phyloP scores from a whole-genome alignment of 2,888 invertebrate species.

The Dasysyrphus tricinctus region DNA sequence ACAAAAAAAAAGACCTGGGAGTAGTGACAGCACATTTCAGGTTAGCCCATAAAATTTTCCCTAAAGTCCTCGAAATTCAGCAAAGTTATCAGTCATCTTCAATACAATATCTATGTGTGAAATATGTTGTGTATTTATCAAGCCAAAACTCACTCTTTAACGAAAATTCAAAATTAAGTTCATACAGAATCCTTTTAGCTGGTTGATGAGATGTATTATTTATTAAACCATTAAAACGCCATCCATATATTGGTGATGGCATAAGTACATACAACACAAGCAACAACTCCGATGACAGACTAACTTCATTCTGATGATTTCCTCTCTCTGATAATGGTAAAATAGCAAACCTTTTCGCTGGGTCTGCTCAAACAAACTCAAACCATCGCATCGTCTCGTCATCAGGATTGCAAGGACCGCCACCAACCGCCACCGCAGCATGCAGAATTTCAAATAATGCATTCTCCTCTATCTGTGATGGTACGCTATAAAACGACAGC shows the following conservation, averaged over 20 bases:
- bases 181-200: constrained; percentile 23
- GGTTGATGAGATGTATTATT: constrained; percentile 25
- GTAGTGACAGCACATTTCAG: too few species aligned
- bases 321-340: not conserved
- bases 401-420: constrained; percentile 12
- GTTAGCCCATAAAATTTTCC: too few species aligned
- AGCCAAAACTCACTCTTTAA: not conserved
- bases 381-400: constrained; percentile 11
- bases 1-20: too few species aligned
- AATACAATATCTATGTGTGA: not conserved
- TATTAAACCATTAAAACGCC: constrained; percentile 36
- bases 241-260: constrained; percentile 5
- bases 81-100: too few species aligned
- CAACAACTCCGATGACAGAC: constrained; percentile 22
- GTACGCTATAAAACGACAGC: constrained; percentile 22
- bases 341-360: not conserved
- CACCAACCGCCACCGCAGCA: constrained; percentile 31
- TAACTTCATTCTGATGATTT: constrained; percentile 21
- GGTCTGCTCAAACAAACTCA: constrained; percentile 6
- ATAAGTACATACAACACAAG: not conserved
- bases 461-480: constrained; percentile 25
- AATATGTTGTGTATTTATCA: not conserved
- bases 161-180: constrained; percentile 9
- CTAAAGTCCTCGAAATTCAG: too few species aligned
- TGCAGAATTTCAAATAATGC: constrained; percentile 40